Evolutionary conservation across 2,888 invertebrate species (phyloP).

Genomic region (Fragum whitleyi): DNA sequence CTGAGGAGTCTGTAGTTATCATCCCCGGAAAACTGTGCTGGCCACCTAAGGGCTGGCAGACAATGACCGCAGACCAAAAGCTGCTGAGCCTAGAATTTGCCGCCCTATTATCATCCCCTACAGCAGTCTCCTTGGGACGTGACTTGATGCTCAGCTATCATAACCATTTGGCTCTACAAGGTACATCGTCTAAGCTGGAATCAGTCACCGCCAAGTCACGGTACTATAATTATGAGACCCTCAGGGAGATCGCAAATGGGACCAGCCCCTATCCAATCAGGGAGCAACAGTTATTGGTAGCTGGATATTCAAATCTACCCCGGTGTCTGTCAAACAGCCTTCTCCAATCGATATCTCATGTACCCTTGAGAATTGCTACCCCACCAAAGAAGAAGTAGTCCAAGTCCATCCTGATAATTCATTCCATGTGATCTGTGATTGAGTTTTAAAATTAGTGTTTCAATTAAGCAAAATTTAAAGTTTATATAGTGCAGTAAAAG

Average conservation of each 20-base stretch:
- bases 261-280: constrained; percentile 1
- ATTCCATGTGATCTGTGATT: too few species aligned
- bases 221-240: constrained; percentile 1
- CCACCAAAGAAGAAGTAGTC: too few species aligned
- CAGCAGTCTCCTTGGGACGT: background rate
- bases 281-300: background rate
- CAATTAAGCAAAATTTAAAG: too few species aligned
- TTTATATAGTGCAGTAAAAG: too few species aligned
- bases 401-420: too few species aligned
- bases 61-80: background rate
- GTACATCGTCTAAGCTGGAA: background rate
- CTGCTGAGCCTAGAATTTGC: constrained; percentile 7
- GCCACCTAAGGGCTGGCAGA: too few species aligned
- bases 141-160: background rate
- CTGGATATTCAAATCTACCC: too few species aligned
- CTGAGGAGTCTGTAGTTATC: constrained; percentile 7
- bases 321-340: too few species aligned
- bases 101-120: background rate
- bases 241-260: background rate
- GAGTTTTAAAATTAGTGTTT: too few species aligned
- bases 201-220: background rate
- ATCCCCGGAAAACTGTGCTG: too few species aligned
- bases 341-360: too few species aligned
- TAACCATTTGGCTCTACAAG: constrained; percentile 5
- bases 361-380: too few species aligned